A percentile compares a stretch with the other conserved stretches of the same genome.
Conservation (phyloP, 2,888 invertebrate genomes). For the Atherix ibis region DNA sequence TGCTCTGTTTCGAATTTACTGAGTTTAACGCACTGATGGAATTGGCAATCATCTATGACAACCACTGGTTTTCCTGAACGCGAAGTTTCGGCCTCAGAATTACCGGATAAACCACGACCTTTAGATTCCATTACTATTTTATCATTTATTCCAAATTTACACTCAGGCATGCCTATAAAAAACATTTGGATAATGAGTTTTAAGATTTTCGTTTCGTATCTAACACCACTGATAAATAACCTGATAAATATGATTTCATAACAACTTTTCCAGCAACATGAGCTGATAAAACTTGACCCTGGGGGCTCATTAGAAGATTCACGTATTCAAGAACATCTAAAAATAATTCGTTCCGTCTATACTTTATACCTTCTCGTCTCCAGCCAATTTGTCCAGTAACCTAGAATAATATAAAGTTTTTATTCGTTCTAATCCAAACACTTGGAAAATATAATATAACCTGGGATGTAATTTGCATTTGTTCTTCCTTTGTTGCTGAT, state of each 20-base stretch:
- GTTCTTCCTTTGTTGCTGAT: slow-evolving; percentile 97
- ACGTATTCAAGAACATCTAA: slow-evolving; percentile 98
- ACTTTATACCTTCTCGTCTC: slow-evolving; percentile 98
- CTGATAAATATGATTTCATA: slow-evolving; percentile 96
- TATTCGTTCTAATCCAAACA: too few species aligned
- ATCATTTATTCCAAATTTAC: slow-evolving; percentile 99
- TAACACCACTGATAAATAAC: slow-evolving; percentile 20
- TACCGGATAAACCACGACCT: slow-evolving; percentile 58
- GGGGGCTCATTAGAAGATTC: slow-evolving; percentile 97
- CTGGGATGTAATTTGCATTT: slow-evolving; percentile 98
- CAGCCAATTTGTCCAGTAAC: slow-evolving; percentile 97
- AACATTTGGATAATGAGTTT: too few species aligned
- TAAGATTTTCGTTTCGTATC: too few species aligned
- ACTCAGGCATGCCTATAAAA: slow-evolving; percentile 88
- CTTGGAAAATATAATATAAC: too few species aligned
- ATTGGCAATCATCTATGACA: slow-evolving; percentile 99
- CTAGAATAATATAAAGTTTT: slow-evolving; percentile 8
- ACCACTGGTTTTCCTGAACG: slow-evolving; percentile 95
- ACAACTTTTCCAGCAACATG: slow-evolving; percentile 99
- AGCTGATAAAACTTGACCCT: slow-evolving; percentile 95
- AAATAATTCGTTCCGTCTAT: slow-evolving; percentile 94
- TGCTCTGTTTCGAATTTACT: slow-evolving; percentile 99
- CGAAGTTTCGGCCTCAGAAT: slow-evolving; percentile 60
- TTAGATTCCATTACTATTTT: slow-evolving; percentile 97
- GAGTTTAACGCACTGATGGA: slow-evolving; percentile 98